A percentile compares a stretch with the other conserved stretches of the same genome.
Conservation (phyloP, 2,888 invertebrate species). For the Anaspis maculata region DNA sequence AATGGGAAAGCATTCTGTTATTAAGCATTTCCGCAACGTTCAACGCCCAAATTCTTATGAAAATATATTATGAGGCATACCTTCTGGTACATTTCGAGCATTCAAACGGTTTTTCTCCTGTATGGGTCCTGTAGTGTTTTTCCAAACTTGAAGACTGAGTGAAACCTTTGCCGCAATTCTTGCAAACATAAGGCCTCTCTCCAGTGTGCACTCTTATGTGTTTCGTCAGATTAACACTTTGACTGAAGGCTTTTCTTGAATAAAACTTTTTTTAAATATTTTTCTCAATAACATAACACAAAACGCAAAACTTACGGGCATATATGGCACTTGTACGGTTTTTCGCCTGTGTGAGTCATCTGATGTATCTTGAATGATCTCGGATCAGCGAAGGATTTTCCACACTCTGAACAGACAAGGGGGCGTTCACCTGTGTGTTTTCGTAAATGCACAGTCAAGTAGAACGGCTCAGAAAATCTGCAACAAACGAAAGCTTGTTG, state of each 20-base stretch:
- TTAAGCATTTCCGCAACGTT: background rate
- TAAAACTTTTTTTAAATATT: constrained; percentile 5
- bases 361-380: constrained; percentile 29
- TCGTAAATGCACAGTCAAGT: constrained; percentile 30
- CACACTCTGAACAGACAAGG: constrained; percentile 26
- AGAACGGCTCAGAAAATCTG: constrained; percentile 31
- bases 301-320: constrained; percentile 23
- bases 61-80: too few species aligned
- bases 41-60: background rate
- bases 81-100: constrained; percentile 25
- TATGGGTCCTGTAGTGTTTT: constrained; percentile 27
- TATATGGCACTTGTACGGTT: constrained; percentile 26
- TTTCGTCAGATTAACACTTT: constrained; percentile 29
- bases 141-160: constrained; percentile 28
- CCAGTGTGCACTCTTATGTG: constrained; percentile 31
- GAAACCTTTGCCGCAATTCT: constrained; percentile 28
- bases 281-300: background rate
- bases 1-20: background rate
- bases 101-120: constrained; percentile 22
- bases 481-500: too few species aligned
- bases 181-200: constrained; percentile 29
- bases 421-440: constrained; percentile 34
- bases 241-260: constrained; percentile 25
- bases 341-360: constrained; percentile 29
- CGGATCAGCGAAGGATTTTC: constrained; percentile 32